These are phyloP conservation scores for Cacoxenus indagator DNA, from an alignment of 2,888 invertebrate genomes.

Conservation along the genomic window DNA sequence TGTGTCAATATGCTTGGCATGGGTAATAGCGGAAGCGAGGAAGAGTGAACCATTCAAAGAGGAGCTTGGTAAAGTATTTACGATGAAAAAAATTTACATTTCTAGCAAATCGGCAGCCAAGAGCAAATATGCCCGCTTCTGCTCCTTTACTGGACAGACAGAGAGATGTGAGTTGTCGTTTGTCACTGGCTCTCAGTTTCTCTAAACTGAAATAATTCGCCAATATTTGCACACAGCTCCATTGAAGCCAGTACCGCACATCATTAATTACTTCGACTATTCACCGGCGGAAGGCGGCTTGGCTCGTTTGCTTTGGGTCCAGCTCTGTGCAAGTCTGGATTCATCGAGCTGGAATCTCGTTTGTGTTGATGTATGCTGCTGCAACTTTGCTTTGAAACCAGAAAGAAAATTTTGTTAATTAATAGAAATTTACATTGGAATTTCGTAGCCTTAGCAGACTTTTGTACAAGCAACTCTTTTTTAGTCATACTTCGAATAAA, in stretches of 20 bases:
- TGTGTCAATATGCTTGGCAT: constrained; percentile 31
- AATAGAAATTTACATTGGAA: constrained; percentile 4
- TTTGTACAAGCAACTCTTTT: background rate
- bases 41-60: background rate
- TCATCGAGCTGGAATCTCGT: background rate
- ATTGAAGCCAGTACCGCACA: constrained; percentile 46
- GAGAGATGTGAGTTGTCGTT: background rate
- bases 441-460: background rate
- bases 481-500: too few species aligned
- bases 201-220: constrained; percentile 62
- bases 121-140: constrained; percentile 38
- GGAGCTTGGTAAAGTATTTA: background rate
- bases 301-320: background rate
- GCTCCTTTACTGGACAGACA: constrained; percentile 49
- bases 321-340: background rate
- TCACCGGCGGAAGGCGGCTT: background rate
- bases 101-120: constrained; percentile 39
- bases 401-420: constrained; percentile 3
- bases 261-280: constrained; percentile 58
- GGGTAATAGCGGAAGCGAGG: constrained; percentile 21
- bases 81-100: constrained; percentile 50
- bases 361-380: background rate
- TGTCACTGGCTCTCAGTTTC: constrained; percentile 39
- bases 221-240: constrained; percentile 57
- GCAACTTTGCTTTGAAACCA: background rate